phyloP scores from a whole-genome alignment of 2,888 invertebrate species.

The Clanis bilineata region DNA sequence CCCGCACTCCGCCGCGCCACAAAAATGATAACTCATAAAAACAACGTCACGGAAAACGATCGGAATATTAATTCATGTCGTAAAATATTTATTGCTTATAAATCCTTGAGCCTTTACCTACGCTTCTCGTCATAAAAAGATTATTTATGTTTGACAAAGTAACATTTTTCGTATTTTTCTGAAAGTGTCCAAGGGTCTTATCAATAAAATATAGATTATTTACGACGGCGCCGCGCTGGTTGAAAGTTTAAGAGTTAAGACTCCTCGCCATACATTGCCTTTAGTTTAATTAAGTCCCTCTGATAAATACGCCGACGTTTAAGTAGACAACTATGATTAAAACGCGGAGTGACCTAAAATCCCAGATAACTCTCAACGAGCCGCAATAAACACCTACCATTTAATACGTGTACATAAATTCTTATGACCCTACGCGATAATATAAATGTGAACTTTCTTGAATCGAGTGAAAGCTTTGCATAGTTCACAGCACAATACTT shows the following conservation, averaged over 20 bases:
- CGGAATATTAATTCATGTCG: constrained; percentile 82
- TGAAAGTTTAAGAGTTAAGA: constrained; percentile 54
- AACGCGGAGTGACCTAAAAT: constrained; percentile 39
- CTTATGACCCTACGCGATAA: constrained; percentile 13
- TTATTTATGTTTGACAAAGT: constrained; percentile 81
- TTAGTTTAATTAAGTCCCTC: constrained; percentile 46
- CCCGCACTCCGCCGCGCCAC: constrained; percentile 61
- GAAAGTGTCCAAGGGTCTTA: constrained; percentile 72
- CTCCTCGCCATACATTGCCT: constrained; percentile 38
- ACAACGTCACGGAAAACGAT: constrained; percentile 81
- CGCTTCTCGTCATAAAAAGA: constrained; percentile 82
- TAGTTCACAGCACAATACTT: neutral
- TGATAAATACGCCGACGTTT: constrained; percentile 38
- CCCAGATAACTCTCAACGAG: constrained; percentile 39
- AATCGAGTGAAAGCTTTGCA: constrained; percentile 14
- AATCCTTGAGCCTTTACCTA: constrained; percentile 82
- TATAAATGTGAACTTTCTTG: constrained; percentile 21
- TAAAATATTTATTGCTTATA: constrained; percentile 82
- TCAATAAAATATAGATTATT: constrained; percentile 76
- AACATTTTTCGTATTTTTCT: constrained; percentile 79
- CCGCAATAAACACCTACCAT: constrained; percentile 34
- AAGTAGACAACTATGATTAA: constrained; percentile 40
- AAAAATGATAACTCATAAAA: constrained; percentile 82
- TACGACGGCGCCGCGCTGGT: constrained; percentile 73
- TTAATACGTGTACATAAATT: constrained; percentile 35